Evolutionary conservation across 2,797 vertebrate genomes (phyloP).

Genomic region (Crenichthys baileyi): DNA sequence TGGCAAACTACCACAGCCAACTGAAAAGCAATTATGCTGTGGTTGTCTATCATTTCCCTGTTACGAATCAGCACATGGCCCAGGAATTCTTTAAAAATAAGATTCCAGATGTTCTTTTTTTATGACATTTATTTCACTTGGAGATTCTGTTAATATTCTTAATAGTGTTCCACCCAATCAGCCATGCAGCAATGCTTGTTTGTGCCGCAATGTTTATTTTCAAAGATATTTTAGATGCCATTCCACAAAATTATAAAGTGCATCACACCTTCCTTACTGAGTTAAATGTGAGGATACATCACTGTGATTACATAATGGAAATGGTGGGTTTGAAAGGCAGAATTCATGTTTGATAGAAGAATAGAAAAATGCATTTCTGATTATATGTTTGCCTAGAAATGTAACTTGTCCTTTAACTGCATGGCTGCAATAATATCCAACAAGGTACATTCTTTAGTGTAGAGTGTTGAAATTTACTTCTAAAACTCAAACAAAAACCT

Average conservation of each 20-base stretch:
- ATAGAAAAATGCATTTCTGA: neutral
- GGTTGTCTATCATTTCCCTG: slow-evolving; percentile 70
- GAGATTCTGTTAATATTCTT: slow-evolving; percentile 8
- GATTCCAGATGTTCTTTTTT: slow-evolving; percentile 12
- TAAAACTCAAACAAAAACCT: neutral
- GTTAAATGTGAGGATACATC: slow-evolving; percentile 38
- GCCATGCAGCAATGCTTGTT: slow-evolving; percentile 30
- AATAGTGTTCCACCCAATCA: slow-evolving; percentile 24
- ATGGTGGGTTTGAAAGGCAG: slow-evolving; percentile 17
- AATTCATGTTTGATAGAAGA: slow-evolving; percentile 27
- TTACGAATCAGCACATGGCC: slow-evolving; percentile 35
- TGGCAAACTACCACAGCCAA: slow-evolving; percentile 65
- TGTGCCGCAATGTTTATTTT: slow-evolving; percentile 9
- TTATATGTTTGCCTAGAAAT: slow-evolving; percentile 6
- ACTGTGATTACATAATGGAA: slow-evolving; percentile 48
- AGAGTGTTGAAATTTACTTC: neutral
- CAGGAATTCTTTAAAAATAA: neutral
- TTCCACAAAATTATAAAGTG: slow-evolving; percentile 42
- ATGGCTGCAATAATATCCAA: slow-evolving; percentile 2
- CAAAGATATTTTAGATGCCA: slow-evolving; percentile 18
- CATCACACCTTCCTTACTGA: slow-evolving; percentile 25
- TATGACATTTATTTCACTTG: slow-evolving; percentile 23
- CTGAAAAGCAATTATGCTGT: slow-evolving; percentile 72
- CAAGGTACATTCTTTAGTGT: slow-evolving; percentile 26
- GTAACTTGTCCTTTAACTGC: slow-evolving; percentile 7